Percentiles rank a stretch among this genome's conserved stretches.
phyloP scores from a whole-genome alignment of 2,797 vertebrate genomes.

The Crenichthys baileyi region DNA sequence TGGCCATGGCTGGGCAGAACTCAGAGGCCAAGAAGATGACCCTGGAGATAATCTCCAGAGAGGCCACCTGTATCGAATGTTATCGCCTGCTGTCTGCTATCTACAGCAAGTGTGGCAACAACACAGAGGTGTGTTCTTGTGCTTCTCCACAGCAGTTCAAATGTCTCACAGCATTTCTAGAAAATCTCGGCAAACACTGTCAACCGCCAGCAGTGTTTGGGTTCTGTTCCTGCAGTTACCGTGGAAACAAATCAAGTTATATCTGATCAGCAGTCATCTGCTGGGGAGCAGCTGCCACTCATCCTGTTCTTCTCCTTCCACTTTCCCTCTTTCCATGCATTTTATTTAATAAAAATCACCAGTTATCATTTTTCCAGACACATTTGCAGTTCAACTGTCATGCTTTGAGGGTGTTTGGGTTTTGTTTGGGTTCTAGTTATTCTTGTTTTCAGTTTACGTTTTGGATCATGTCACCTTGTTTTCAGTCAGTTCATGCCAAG shows the following conservation, averaged over 20 bases:
- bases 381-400: neutral
- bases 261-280: neutral
- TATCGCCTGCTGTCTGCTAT: slow-evolving; percentile 95
- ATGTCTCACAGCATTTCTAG: neutral
- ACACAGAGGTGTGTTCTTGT: slow-evolving; percentile 81
- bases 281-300: neutral
- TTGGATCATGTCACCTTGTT: too few relatives aligned
- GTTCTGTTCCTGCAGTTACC: neutral
- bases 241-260: neutral
- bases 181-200: neutral
- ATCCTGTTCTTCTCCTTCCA: neutral
- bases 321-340: neutral
- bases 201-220: neutral
- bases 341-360: neutral
- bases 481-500: too few relatives aligned
- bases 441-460: too few relatives aligned
- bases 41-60: slow-evolving; percentile 82
- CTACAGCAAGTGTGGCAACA: slow-evolving; percentile 90
- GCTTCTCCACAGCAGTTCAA: neutral
- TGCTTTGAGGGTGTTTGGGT: too few relatives aligned
- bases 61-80: slow-evolving; percentile 88
- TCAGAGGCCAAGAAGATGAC: slow-evolving; percentile 90
- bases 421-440: too few relatives aligned
- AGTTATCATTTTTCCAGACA: neutral
- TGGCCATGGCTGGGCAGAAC: slow-evolving; percentile 86